Evolutionary conservation across 30 jellyfish, hydroid and myxozoan genomes (phyloP), one percentile per base, ranked within the genome.

Genomic region (Catostylus mosaicus): DNA sequence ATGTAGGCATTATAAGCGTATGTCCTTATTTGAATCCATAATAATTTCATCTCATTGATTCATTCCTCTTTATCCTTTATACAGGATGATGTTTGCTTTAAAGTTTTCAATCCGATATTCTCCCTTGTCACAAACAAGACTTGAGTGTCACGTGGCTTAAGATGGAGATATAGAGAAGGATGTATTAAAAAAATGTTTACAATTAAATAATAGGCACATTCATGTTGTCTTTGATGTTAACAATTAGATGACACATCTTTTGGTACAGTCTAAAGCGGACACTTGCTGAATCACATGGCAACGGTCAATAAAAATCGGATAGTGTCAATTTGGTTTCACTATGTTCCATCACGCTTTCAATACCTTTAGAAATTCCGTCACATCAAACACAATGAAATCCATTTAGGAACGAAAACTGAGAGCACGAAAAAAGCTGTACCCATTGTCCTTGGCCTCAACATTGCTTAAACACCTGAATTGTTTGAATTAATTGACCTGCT

Each of bases 61-160:
- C 80, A 23, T 11, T 1, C 8, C 37, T 37, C 65, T 68, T 36
- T 37, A 3, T 34, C 80, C n/a, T 23, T 36, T 37, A 23, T 27
- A 68, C 64, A 2, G 24, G 64, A 32, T 68, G 64, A 11, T 68
- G 64, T 68, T 68, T 68, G 22, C 80, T 0, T 23, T 10, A 68
- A 30, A 34, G 24, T 30, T 66, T 66, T 27, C 29, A 66, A 31
- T 27, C 56, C 3, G 3, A 8, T 59, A 27, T 27, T 20, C 38
- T 59, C 10, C 71, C 23, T 19, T 59, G 71, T 27, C 20, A 27
- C 36, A 59, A 3, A 12, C 40, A 26, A 22, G 38, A 6, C 71
- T 59, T 3, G 43, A 59, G 6, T 59, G 71, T n/a, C 38, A 1
- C 23, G 71, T 23, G 71, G 20, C 1, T 48, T 48, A 23, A 48